phyloP scores from a whole-genome alignment of 2,888 invertebrate species.

The Melanchra persicariae region DNA sequence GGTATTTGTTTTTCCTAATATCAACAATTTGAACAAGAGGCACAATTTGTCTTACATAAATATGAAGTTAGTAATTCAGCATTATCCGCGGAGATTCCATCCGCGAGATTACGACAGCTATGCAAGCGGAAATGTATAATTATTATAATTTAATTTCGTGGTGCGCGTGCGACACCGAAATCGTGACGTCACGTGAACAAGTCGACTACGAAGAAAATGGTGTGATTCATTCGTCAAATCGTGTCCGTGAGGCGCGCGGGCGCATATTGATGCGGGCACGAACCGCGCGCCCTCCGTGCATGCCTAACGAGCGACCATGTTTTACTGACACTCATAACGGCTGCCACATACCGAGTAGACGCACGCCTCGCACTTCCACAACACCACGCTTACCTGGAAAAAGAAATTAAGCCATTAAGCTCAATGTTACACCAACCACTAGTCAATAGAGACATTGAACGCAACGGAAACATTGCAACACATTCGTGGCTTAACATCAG shows the following conservation, averaged over 20 bases:
- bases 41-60: conserved; percentile 40
- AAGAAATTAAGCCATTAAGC: conserved; percentile 65
- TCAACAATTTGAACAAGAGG: conserved; percentile 10
- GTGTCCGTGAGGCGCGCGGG: conserved; percentile 85
- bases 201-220: conserved; percentile 77
- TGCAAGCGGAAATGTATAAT: conserved; percentile 82
- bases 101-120: conserved; percentile 68
- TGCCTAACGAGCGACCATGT: conserved; percentile 80
- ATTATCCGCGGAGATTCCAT: conserved; percentile 44
- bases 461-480: conserved; percentile 62
- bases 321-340: conserved; percentile 78
- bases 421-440: conserved; percentile 53
- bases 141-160: conserved; percentile 84
- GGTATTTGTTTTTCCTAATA: neutral
- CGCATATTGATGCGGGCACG: conserved; percentile 86
- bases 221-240: conserved; percentile 88
- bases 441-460: conserved; percentile 50
- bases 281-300: conserved; percentile 78
- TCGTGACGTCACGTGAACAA: conserved; percentile 88
- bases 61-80: conserved; percentile 35
- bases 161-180: conserved; percentile 85
- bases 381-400: conserved; percentile 77
- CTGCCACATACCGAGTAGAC: conserved; percentile 70
- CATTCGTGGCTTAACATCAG: conserved; percentile 57
- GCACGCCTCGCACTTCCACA: conserved; percentile 67